Percentiles rank a stretch among this genome's conserved stretches.
These are phyloP conservation scores for Anthoscopus minutus DNA, from an alignment of 2,113 vertebrate species.

Conservation along the genomic window DNA sequence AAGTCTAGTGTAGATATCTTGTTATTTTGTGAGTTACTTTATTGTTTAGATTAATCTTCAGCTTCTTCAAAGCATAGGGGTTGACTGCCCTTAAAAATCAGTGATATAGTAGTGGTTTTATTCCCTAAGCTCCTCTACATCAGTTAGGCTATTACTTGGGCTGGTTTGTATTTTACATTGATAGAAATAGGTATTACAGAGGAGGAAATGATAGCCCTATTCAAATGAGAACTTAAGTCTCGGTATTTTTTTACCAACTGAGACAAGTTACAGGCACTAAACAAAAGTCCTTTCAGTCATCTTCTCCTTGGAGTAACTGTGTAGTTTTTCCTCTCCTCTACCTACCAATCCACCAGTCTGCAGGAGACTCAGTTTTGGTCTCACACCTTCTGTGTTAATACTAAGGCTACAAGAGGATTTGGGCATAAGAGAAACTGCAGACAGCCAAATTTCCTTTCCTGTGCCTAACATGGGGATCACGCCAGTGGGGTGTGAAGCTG, in stretches of 20 bases:
- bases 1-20: not conserved
- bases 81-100: not conserved
- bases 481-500: not conserved
- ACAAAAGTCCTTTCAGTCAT: not conserved
- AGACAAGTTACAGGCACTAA: not conserved
- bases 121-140: not conserved
- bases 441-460: not conserved
- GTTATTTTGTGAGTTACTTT: not conserved
- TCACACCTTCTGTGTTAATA: not conserved
- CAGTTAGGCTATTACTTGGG: not conserved
- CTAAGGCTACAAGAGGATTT: not conserved
- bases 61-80: not conserved
- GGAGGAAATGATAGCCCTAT: not conserved
- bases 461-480: not conserved
- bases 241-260: not conserved
- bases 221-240: not conserved
- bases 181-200: not conserved
- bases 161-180: not conserved
- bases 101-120: not conserved
- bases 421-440: not conserved
- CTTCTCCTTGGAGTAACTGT: not conserved
- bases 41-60: not conserved
- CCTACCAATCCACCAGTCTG: not conserved
- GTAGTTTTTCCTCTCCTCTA: not conserved
- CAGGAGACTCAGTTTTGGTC: not conserved